Evolutionary conservation across 2,113 vertebrate genomes (phyloP).

Genomic region (Ariopsis seemanni): DNA sequence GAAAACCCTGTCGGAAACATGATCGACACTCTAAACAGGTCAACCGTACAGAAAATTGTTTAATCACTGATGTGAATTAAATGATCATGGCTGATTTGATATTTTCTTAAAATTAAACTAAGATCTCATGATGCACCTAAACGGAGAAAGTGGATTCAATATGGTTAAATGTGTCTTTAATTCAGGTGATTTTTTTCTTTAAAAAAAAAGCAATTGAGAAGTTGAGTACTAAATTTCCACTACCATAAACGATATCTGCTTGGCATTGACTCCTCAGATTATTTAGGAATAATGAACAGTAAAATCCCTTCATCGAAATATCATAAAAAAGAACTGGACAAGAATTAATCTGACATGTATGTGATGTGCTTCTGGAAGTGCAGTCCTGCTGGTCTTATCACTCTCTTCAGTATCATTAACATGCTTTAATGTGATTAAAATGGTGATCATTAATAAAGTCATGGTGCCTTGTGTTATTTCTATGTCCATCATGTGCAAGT

Average conservation of each 20-base stretch:
- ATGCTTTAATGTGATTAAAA: slow-evolving; percentile 24
- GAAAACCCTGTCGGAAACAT: too few species aligned
- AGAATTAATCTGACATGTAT: background rate
- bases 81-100: too few species aligned
- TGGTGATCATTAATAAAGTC: slow-evolving; percentile 26
- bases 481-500: background rate
- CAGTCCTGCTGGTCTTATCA: slow-evolving; percentile 2
- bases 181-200: too few species aligned
- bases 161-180: too few species aligned
- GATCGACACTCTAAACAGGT: background rate
- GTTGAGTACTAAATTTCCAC: too few species aligned
- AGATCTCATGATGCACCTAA: too few species aligned
- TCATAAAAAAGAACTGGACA: background rate
- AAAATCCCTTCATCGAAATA: background rate
- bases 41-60: background rate
- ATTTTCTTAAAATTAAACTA: background rate
- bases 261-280: background rate
- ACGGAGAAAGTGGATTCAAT: too few species aligned
- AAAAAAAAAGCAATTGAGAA: too few species aligned
- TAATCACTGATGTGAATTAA: background rate
- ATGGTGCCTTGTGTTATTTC: background rate
- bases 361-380: background rate
- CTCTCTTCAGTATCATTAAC: background rate
- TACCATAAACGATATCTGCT: background rate
- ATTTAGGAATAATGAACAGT: background rate